These are phyloP conservation scores for Microcebus ravelobensis DNA, from an alignment of 2,113 vertebrate species.

Conservation along the genomic window DNA sequence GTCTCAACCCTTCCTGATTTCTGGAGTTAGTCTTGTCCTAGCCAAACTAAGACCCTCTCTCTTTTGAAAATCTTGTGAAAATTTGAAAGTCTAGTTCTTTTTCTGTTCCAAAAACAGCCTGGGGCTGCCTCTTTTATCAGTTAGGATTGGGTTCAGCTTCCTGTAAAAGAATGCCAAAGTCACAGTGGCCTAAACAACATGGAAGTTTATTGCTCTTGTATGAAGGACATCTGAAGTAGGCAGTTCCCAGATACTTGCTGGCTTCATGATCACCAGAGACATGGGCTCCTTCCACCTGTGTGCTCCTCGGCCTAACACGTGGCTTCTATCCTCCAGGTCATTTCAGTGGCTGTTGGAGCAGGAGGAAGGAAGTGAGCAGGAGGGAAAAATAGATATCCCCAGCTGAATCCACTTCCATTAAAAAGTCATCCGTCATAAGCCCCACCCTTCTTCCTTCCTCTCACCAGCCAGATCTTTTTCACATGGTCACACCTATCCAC, in stretches of 20 bases:
- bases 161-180: background rate
- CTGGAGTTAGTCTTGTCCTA: background rate
- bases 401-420: background rate
- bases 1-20: background rate
- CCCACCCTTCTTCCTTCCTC: background rate
- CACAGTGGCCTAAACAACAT: background rate
- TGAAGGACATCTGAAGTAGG: background rate
- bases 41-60: background rate
- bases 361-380: background rate
- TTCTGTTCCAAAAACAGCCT: background rate
- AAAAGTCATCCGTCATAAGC: background rate
- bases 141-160: background rate
- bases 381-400: background rate
- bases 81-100: background rate
- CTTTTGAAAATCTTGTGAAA: background rate
- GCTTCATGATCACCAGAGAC: background rate
- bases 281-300: background rate
- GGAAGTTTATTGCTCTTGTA: background rate
- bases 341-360: background rate
- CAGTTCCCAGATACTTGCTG: background rate
- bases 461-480: background rate
- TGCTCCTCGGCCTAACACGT: background rate
- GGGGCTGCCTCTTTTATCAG: background rate
- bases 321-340: background rate
- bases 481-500: background rate